Evolutionary conservation across 2,797 vertebrate genomes (phyloP), one percentile per base, ranked within the genome.

Genomic region (Chelon auratus): DNA sequence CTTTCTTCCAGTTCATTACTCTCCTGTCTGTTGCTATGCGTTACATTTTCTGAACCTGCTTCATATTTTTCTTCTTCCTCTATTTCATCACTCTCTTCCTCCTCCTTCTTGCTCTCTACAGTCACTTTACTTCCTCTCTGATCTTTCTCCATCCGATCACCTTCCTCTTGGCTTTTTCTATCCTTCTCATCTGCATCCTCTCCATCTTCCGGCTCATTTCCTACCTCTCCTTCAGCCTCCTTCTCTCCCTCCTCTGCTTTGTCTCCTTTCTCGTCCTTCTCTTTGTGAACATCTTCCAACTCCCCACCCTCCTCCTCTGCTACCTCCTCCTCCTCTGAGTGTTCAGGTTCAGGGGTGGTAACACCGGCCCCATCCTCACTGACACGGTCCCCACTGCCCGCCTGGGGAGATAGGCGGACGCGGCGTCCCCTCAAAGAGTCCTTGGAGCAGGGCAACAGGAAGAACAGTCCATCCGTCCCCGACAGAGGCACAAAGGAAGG

Each of bases 351-450:
- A 43, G 88, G 77, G 30, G 73, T 80, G 0, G 66, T 39, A 48
- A 83, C 90, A 88, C 22, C 85, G 51, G 0, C 56, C 78, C 0
- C 73, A 78, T 0, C 81, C 62, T 67, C 82, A 18, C 78, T 86
- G 81, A 82, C 86, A 5, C 72, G 87, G 67, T 82, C 88, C 59
- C 64, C 63, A 72, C 72, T 78, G 60, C 75, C 76, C 9, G 36
- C 65, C 30, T 68, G 78, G 36, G 81, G 80, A 68, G 88, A 87
- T 50, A 73, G 83, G 12, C 10, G 74, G 62, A 83, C 67, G 73
- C 51, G 80, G 83, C 84, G 40, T 69, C 89, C 87, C 82, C 39
- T 88, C 24, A 92, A 71, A 76, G 95, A 95, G 71, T 95, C 95
- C 95, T 96, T 90, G 63, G 61, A 53, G 78, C 79, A 60, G 55